These are phyloP conservation scores for Venustoraphidia nigricollis DNA, from an alignment of 2,888 invertebrate species.

Conservation along the genomic window DNA sequence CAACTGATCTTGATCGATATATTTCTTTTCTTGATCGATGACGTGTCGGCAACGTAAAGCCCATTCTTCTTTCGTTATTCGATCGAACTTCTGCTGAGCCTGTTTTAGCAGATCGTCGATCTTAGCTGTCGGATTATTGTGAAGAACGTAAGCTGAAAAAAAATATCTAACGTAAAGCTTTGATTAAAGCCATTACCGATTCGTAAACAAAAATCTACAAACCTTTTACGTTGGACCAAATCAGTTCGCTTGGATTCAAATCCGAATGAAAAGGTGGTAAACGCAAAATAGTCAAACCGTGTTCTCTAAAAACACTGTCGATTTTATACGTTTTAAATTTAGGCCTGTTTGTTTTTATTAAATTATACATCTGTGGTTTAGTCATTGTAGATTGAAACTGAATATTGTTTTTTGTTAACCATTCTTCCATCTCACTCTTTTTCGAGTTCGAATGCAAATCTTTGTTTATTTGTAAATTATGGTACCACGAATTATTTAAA, in stretches of 20 bases:
- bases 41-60: too few relatives aligned
- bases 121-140: too few relatives aligned
- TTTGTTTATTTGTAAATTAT: constrained; percentile 9
- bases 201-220: too few relatives aligned
- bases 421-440: constrained; percentile 11
- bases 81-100: too few relatives aligned
- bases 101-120: too few relatives aligned
- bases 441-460: constrained; percentile 5
- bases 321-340: constrained; percentile 8
- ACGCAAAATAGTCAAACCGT: constrained; percentile 12
- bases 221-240: too few relatives aligned
- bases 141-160: too few relatives aligned
- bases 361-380: constrained; percentile 12
- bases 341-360: constrained; percentile 12
- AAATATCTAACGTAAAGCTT: too few relatives aligned
- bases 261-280: constrained; percentile 16
- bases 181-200: too few relatives aligned
- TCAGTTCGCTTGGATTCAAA: constrained; percentile 14
- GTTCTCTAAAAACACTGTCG: constrained; percentile 8
- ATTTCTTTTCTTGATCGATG: too few relatives aligned
- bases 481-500: constrained; percentile 14
- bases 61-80: too few relatives aligned
- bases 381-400: constrained; percentile 6
- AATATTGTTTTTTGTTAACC: constrained; percentile 9
- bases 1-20: too few relatives aligned